Evolutionary conservation across 2,113 vertebrate genomes (phyloP), one percentile per base, ranked within the genome.

Genomic region (Thoracochromis brauschi): DNA sequence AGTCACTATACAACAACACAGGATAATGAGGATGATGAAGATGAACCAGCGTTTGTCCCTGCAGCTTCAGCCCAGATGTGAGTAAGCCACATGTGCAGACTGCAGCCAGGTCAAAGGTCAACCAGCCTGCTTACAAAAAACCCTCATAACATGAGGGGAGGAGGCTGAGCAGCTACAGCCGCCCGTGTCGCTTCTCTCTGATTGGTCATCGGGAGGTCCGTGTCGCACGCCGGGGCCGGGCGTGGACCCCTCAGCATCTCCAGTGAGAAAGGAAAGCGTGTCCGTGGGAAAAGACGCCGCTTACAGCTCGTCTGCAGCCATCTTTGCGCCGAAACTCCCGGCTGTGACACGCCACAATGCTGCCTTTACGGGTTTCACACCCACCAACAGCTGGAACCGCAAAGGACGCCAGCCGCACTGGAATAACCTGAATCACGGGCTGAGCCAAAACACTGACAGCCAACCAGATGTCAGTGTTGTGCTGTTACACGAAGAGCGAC

Each of bases 1-100:
- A 65, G 55, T 87, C 86, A 90, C 91, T 88, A 87, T 84, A 92
- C 93, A 87, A 90, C 92, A 65, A 90, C 45, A 88, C 86, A 90
- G 81, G 54, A 45, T 60, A 17, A 88, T 6, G 71, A 81, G 13
- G 81, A 85, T 17, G 84, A 85, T 17, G 88, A 93, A 12, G 87
- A 80, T 42, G 65, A 84, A 38, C 45, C 75, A 21, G 60, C 7
- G 1, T 58, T 47, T 82, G 24, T 58, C 42, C 11, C 68, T 75
- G 68, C 40, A 75, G 68, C 68, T 78, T 49, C 42, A 29, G 24
- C 42, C 1, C 71, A 31, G 49, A 31, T 40, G 51, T 19, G 35
- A 54, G 49, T 53, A 26, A 42, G 82, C 60, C 47, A 80, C 78
- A 53, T 78, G 47, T 53, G 75, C 82, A 75, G 38, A 45, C 16